Percentiles rank a stretch among this genome's conserved stretches.
phyloP scores from a whole-genome alignment of 1,140 invertebrate genomes.

The Aradophagus sp. region DNA sequence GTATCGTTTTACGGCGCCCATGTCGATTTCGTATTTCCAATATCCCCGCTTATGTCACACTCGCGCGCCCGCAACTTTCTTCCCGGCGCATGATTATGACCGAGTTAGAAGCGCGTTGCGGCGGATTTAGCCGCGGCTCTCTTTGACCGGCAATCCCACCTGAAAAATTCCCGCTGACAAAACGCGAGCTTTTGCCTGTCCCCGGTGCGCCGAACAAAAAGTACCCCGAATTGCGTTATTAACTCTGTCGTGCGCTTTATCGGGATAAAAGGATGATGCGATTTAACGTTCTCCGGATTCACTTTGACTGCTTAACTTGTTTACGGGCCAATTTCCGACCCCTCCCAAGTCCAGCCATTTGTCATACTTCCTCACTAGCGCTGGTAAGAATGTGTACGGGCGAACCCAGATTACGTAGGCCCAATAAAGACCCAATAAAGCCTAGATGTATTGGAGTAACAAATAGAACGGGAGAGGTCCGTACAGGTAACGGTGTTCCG shows the following conservation, averaged over 20 bases:
- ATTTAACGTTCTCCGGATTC: constrained; percentile 2
- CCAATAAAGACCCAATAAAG: too few species aligned
- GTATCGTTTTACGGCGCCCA: constrained; percentile 27
- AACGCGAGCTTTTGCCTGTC: constrained; percentile 22
- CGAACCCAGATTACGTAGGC: too few species aligned
- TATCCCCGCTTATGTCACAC: constrained; percentile 44
- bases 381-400: too few species aligned
- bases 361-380: too few species aligned
- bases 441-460: too few species aligned
- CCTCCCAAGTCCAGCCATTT: too few species aligned
- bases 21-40: constrained; percentile 32
- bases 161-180: constrained; percentile 35
- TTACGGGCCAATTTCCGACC: too few species aligned
- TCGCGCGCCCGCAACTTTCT: constrained; percentile 40
- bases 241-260: constrained; percentile 16
- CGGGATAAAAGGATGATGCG: constrained; percentile 11
- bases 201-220: background rate
- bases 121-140: constrained; percentile 17
- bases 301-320: constrained; percentile 11
- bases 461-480: too few species aligned
- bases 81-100: constrained; percentile 27
- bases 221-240: constrained; percentile 17
- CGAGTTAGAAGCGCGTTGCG: constrained; percentile 25
- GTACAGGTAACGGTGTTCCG: too few species aligned
- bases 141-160: constrained; percentile 8